These are phyloP conservation scores for Diaperis boleti DNA, from an alignment of 2,888 invertebrate genomes.

Conservation along the genomic window DNA sequence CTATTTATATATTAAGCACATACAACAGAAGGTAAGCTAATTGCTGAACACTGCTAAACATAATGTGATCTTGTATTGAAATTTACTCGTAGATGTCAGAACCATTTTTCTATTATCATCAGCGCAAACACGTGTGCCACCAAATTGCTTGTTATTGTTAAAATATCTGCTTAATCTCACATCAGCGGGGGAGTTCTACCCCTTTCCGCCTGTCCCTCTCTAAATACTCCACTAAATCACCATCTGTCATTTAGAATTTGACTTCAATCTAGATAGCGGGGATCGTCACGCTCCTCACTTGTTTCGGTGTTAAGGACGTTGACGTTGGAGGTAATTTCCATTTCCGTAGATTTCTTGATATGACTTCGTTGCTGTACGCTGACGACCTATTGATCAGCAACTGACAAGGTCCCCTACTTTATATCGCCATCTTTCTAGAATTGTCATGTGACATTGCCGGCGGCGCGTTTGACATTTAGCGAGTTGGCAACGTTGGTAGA, in stretches of 20 bases:
- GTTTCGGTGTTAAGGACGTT: slow-evolving; percentile 20
- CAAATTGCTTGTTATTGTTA: too few relatives aligned
- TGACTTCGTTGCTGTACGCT: slow-evolving; percentile 28
- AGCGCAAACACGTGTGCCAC: too few relatives aligned
- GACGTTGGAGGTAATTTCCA: slow-evolving; percentile 15
- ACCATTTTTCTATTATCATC: too few relatives aligned
- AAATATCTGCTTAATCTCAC: too few relatives aligned
- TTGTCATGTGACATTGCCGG: not conserved
- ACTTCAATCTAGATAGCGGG: not conserved
- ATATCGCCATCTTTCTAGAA: not conserved
- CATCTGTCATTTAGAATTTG: not conserved
- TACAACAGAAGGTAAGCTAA: too few relatives aligned
- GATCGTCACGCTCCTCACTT: slow-evolving; percentile 7
- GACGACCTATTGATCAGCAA: slow-evolving; percentile 20
- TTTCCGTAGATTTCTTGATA: slow-evolving; percentile 18
- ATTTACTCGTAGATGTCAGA: too few relatives aligned
- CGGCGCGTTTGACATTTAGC: not conserved
- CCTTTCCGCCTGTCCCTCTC: too few relatives aligned
- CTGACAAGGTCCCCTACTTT: slow-evolving; percentile 17
- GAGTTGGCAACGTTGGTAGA: not conserved
- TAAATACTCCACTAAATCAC: too few relatives aligned
- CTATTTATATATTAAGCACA: too few relatives aligned
- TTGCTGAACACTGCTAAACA: too few relatives aligned
- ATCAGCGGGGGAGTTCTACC: too few relatives aligned
- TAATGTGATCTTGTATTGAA: too few relatives aligned